Conservation (phyloP, 2,797 vertebrate species). For the Epinephelus coioides region DNA sequence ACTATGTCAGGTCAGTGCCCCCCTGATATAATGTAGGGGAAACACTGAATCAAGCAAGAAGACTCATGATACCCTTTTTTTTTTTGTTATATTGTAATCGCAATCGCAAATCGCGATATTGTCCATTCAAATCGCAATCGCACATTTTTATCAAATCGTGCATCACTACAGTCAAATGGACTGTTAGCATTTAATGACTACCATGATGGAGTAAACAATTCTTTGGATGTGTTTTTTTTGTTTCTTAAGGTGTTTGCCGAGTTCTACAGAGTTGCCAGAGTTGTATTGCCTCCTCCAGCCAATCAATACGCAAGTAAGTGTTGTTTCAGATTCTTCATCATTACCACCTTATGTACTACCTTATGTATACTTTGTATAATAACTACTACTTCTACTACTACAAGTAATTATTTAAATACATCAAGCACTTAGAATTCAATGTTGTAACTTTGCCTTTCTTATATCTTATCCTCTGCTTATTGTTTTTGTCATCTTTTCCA, state of each 20-base stretch:
- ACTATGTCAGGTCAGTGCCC: too few relatives aligned
- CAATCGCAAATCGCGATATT: too few relatives aligned
- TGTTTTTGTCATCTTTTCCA: conserved; percentile 8
- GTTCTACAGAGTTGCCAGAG: conserved; percentile 4
- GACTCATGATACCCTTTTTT: too few relatives aligned
- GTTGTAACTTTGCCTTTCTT: conserved; percentile 8
- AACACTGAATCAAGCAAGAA: too few relatives aligned
- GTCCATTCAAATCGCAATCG: too few relatives aligned
- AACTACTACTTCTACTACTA: neutral
- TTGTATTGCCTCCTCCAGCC: neutral
- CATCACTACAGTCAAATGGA: too few relatives aligned
- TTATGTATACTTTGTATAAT: too few relatives aligned
- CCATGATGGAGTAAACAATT: too few relatives aligned
- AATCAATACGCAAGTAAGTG: conserved; percentile 6
- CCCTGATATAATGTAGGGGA: too few relatives aligned
- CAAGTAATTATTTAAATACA: neutral
- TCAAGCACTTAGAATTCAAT: neutral
- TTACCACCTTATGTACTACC: neutral
- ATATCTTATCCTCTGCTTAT: neutral
- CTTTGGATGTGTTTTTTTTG: neutral
- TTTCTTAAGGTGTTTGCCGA: conserved; percentile 3
- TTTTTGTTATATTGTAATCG: too few relatives aligned
- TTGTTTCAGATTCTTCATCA: conserved; percentile 2
- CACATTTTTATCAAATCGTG: too few relatives aligned
- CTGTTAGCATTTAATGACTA: neutral